Conservation (phyloP, 2,113 vertebrate genomes). For the Oostethus manadensis region DNA sequence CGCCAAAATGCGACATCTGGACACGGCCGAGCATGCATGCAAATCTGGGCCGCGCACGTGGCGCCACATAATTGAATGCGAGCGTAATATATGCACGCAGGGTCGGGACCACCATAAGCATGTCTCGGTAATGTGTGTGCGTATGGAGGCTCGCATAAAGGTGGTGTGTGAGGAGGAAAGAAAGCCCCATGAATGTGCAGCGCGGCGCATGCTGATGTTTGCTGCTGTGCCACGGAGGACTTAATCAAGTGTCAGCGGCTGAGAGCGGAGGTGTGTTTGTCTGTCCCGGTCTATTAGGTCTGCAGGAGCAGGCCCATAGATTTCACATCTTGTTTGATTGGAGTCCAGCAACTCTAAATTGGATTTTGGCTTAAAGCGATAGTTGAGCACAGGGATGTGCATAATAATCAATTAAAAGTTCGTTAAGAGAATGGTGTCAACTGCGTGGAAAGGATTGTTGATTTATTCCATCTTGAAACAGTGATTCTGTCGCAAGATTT, state of each 20-base stretch:
- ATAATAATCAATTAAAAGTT: too few species aligned
- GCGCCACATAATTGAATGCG: constrained; percentile 22
- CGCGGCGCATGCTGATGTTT: neutral
- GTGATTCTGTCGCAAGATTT: too few species aligned
- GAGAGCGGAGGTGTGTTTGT: constrained; percentile 32
- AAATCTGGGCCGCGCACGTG: constrained; percentile 22
- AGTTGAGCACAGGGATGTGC: too few species aligned
- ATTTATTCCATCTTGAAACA: too few species aligned
- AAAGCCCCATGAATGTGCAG: constrained; percentile 17
- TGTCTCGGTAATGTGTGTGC: too few species aligned
- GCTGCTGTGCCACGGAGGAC: neutral
- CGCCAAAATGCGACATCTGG: constrained; percentile 46
- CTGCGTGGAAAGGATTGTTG: too few species aligned
- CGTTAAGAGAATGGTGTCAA: too few species aligned
- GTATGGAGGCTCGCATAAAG: too few species aligned
- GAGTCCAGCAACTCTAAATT: constrained; percentile 9
- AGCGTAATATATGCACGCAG: neutral
- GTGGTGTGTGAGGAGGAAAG: neutral
- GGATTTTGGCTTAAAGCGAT: neutral
- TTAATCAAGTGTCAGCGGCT: neutral
- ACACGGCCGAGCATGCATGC: constrained; percentile 6
- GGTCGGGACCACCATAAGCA: too few species aligned
- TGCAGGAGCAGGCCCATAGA: constrained; percentile 13
- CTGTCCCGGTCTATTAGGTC: constrained; percentile 24
- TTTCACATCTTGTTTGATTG: constrained; percentile 21